Evolutionary conservation across 2,113 vertebrate genomes (phyloP).

Genomic region (Felis catus): DNA sequence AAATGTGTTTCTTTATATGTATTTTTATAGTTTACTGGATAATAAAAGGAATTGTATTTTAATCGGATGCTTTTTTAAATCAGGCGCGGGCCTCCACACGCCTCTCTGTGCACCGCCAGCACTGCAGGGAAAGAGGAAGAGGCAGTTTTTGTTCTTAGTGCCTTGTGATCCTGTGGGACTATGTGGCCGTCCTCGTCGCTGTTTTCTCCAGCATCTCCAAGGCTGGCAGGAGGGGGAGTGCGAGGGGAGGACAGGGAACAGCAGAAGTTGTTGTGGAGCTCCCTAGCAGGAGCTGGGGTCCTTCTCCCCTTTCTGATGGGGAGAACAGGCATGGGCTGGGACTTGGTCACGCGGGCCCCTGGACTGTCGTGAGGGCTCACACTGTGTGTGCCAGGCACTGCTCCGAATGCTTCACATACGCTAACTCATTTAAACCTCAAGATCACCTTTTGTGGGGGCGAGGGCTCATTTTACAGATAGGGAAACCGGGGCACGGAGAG

Average conservation of each 20-base stretch:
- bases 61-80: background rate
- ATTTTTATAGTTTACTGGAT: constrained; percentile 40
- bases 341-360: background rate
- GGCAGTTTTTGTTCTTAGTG: background rate
- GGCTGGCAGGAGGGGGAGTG: background rate
- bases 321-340: background rate
- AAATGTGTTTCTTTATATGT: background rate
- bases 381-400: background rate
- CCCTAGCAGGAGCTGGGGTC: background rate
- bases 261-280: background rate
- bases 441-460: background rate
- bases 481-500: background rate
- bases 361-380: background rate
- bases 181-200: background rate
- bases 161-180: background rate
- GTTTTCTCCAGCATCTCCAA: background rate
- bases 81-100: fast-evolving
- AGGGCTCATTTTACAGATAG: background rate
- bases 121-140: background rate
- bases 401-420: background rate
- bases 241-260: fast-evolving
- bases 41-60: background rate
- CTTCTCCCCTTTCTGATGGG: background rate
- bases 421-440: background rate
- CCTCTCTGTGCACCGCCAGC: background rate